Percentiles rank a stretch among this genome's conserved stretches.
Conservation (phyloP, 1,140 invertebrate genomes). For the Drosophila sucinea region DNA sequence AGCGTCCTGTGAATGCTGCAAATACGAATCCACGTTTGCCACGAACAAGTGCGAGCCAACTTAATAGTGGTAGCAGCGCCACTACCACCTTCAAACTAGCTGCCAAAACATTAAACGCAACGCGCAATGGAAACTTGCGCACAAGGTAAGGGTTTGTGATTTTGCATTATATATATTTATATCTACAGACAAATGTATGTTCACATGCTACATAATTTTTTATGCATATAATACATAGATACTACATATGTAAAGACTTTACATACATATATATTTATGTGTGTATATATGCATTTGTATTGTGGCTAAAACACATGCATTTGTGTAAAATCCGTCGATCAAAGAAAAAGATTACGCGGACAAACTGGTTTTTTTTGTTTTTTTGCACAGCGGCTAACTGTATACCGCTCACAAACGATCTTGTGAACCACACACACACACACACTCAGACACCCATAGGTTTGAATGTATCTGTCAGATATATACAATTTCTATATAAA, state of each 20-base stretch:
- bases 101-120: conserved; percentile 57
- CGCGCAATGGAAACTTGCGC: conserved; percentile 83
- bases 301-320: conserved; percentile 33
- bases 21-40: conserved; percentile 62
- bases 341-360: conserved; percentile 61
- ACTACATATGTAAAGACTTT: conserved; percentile 2
- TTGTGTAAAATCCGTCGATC: conserved; percentile 57
- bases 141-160: conserved; percentile 85
- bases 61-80: conserved; percentile 83
- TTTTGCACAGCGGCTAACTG: conserved; percentile 45
- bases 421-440: conserved; percentile 22
- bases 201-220: conserved; percentile 3
- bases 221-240: neutral
- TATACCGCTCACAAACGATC: conserved; percentile 24
- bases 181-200: neutral
- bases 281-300: conserved; percentile 13
- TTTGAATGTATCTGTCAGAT: conserved; percentile 1
- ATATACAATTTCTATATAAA: neutral
- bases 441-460: conserved; percentile 86
- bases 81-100: conserved; percentile 82
- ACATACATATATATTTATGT: neutral
- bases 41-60: conserved; percentile 69
- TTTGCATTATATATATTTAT: conserved; percentile 64
- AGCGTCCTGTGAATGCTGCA: conserved; percentile 48
- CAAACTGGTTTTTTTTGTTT: conserved; percentile 54